Evolutionary conservation across 2,113 vertebrate species (phyloP).

Genomic region (Pelvicachromis taeniatus): DNA sequence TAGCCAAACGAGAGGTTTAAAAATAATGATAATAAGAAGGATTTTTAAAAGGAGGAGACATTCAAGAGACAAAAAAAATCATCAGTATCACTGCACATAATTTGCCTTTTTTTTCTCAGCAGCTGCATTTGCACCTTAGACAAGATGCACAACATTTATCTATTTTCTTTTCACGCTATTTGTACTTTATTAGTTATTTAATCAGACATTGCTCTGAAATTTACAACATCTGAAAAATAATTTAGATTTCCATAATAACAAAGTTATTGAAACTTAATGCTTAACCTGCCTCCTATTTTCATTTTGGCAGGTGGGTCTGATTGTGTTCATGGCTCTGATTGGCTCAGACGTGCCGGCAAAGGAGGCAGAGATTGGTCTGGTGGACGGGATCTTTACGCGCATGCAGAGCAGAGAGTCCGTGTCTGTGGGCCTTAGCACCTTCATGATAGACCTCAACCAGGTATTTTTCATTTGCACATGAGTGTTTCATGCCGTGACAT

Average conservation of each 20-base stretch:
- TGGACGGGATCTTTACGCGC: conserved; percentile 91
- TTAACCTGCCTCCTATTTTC: background rate
- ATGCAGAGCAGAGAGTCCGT: conserved; percentile 93
- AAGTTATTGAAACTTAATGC: background rate
- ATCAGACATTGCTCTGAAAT: background rate
- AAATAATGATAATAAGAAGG: rapidly evolving
- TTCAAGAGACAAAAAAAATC: background rate
- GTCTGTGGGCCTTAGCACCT: conserved; percentile 93
- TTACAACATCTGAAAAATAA: background rate
- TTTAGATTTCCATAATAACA: background rate
- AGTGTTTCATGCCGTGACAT: too few relatives aligned
- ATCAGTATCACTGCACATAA: background rate
- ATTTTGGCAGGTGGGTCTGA: conserved; percentile 82
- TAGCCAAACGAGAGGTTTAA: background rate
- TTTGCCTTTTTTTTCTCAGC: background rate
- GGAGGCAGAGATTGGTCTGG: conserved; percentile 86
- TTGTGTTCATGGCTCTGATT: conserved; percentile 94
- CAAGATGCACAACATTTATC: background rate
- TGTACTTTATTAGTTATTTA: background rate
- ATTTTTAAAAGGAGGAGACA: background rate
- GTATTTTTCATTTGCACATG: too few relatives aligned
- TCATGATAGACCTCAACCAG: conserved; percentile 97
- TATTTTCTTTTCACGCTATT: background rate
- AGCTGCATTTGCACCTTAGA: background rate
- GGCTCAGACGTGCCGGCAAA: conserved; percentile 92